Percentiles rank a stretch among this genome's conserved stretches.
Evolutionary conservation across 2,113 vertebrate genomes (phyloP).

Genomic region (Tetrax tetrax): DNA sequence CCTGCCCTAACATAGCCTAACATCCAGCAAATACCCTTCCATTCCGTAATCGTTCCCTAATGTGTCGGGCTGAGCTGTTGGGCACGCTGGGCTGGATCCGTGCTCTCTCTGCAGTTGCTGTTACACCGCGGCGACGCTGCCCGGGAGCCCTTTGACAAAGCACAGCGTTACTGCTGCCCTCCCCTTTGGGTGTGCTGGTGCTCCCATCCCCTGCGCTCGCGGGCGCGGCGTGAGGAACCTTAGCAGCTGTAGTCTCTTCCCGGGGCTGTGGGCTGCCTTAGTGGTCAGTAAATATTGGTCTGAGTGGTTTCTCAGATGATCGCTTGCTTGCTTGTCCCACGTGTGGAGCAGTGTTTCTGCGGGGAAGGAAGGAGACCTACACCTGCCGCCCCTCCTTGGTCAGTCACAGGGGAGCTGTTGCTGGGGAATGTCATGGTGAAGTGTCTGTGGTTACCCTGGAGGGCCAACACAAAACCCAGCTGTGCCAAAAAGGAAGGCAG

Average conservation of each 20-base stretch:
- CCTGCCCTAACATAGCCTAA: slow-evolving; percentile 16
- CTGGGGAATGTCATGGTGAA: background rate
- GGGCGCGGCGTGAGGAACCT: accelerated
- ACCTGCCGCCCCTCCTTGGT: background rate
- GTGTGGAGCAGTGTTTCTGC: background rate
- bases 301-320: slow-evolving; percentile 34
- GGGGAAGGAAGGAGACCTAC: background rate
- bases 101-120: background rate
- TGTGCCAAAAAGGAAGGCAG: background rate
- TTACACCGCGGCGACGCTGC: background rate
- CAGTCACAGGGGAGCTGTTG: background rate
- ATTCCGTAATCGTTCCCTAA: slow-evolving; percentile 44
- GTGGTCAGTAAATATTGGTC: slow-evolving; percentile 16
- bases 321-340: background rate
- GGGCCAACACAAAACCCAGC: background rate
- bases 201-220: background rate
- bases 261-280: background rate
- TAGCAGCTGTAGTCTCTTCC: background rate
- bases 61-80: slow-evolving; percentile 23
- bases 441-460: accelerated
- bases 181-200: accelerated
- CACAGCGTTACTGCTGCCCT: background rate
- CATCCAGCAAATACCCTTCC: slow-evolving; percentile 44
- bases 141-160: accelerated
- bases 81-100: background rate